These are phyloP conservation scores for Endomychus coccineus DNA, from an alignment of 2,888 invertebrate species.

Conservation along the genomic window DNA sequence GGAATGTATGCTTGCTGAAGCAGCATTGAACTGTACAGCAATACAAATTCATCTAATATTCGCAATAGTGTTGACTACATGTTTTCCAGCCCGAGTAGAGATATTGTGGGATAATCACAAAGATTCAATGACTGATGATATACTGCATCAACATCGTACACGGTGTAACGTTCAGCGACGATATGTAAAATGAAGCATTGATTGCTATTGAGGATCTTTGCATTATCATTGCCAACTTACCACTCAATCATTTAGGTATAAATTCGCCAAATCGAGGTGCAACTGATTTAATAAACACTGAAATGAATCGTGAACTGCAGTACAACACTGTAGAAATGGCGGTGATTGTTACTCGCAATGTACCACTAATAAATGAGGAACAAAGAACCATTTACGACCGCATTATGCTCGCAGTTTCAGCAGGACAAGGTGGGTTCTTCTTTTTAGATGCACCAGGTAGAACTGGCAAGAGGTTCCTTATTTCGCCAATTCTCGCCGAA, in stretches of 20 bases:
- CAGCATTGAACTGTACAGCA: conserved; percentile 20
- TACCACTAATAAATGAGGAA: conserved; percentile 22
- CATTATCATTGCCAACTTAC: conserved; percentile 19
- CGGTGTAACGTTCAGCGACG: conserved; percentile 16
- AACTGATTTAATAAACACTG: conserved; percentile 21
- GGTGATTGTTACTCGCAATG: too few relatives aligned
- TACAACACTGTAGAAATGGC: conserved; percentile 5
- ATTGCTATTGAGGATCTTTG: conserved; percentile 18
- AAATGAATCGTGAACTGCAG: conserved; percentile 12
- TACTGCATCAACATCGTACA: conserved; percentile 27
- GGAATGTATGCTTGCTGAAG: conserved; percentile 16
- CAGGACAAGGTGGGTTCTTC: conserved; percentile 8
- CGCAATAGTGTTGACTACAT: conserved; percentile 30
- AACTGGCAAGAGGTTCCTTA: conserved; percentile 41
- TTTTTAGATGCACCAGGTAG: conserved; percentile 19
- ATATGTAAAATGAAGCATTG: conserved; percentile 19
- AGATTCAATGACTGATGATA: conserved; percentile 19
- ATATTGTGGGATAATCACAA: conserved; percentile 21
- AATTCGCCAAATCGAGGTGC: conserved; percentile 27
- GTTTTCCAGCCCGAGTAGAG: conserved; percentile 25
- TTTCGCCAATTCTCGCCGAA: conserved; percentile 35
- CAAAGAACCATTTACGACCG: conserved; percentile 22
- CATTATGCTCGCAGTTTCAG: conserved; percentile 11
- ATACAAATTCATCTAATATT: conserved; percentile 29
- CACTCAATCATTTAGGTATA: conserved; percentile 29